These are phyloP conservation scores for Brachionus manjavacas DNA, from an alignment of 1,140 invertebrate species.

Conservation along the genomic window DNA sequence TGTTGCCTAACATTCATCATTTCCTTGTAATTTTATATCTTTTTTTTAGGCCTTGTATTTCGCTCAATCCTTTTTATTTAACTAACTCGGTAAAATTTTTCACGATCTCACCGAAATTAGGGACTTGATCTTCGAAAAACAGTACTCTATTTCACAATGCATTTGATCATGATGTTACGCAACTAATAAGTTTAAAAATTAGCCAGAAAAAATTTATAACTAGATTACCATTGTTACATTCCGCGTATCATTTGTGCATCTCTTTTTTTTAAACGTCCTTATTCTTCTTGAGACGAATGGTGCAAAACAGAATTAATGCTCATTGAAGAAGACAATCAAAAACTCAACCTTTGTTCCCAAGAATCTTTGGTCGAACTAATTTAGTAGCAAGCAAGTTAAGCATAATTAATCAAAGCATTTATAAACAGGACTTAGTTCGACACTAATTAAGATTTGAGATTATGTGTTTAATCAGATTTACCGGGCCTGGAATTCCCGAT, in stretches of 20 bases:
- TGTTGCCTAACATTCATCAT: background rate
- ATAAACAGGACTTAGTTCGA: background rate
- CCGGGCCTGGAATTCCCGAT: background rate
- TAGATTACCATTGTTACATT: conserved; percentile 3
- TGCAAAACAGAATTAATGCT: background rate
- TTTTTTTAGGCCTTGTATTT: conserved; percentile 19
- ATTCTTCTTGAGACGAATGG: background rate
- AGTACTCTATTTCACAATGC: background rate
- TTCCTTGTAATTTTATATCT: background rate
- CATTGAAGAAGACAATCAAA: background rate
- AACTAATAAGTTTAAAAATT: background rate
- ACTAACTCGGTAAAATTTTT: background rate
- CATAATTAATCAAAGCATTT: background rate
- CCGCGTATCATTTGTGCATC: background rate
- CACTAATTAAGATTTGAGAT: background rate
- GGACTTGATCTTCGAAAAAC: background rate
- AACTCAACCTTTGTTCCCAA: background rate
- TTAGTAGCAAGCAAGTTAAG: background rate
- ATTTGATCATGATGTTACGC: background rate
- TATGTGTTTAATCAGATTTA: background rate
- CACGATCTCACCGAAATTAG: background rate
- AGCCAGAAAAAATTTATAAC: no score
- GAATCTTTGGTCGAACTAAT: background rate
- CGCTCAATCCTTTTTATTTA: conserved; percentile 2
- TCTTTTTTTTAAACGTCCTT: background rate